Conservation (phyloP, 2,888 invertebrate species). For the Amblyjoppa proteus region DNA sequence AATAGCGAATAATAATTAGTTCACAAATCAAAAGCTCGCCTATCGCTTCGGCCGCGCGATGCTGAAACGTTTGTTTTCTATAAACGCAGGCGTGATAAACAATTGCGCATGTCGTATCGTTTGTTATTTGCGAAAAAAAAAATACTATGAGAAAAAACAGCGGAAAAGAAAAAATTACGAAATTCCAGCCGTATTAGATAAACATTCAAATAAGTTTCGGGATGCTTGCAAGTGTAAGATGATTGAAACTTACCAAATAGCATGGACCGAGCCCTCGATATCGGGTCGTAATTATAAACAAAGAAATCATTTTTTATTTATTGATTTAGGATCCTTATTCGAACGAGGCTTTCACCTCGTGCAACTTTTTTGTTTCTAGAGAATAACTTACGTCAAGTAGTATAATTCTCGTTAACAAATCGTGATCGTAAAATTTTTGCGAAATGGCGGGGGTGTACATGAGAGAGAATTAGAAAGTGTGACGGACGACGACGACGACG, state of each 20-base stretch:
- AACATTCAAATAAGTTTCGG: constrained; percentile 49
- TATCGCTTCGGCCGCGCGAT: constrained; percentile 19
- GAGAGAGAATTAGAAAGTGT: constrained; percentile 14
- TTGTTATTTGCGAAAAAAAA: constrained; percentile 38
- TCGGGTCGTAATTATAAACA: constrained; percentile 83
- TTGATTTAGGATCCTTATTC: constrained; percentile 73
- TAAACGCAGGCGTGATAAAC: not conserved
- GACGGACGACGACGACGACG: not conserved
- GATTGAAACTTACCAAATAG: constrained; percentile 82
- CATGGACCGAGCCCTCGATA: constrained; percentile 83
- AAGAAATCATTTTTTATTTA: constrained; percentile 82
- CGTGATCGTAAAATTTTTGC: not conserved
- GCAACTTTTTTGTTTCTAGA: constrained; percentile 7
- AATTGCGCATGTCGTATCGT: not conserved
- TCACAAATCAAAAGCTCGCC: constrained; percentile 55
- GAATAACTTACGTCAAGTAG: constrained; percentile 17
- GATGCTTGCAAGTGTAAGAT: constrained; percentile 72
- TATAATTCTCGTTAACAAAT: constrained; percentile 12
- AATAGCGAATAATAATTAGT: constrained; percentile 49
- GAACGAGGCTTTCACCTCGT: not conserved
- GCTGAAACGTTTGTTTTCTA: constrained; percentile 26
- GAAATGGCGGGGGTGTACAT: not conserved
- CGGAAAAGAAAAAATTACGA: constrained; percentile 54
- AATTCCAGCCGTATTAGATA: constrained; percentile 55
- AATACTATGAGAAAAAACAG: constrained; percentile 46